Base-by-base conservation (phyloP, 1,140 invertebrate species). In the Armadillidium nasatum region DNA sequence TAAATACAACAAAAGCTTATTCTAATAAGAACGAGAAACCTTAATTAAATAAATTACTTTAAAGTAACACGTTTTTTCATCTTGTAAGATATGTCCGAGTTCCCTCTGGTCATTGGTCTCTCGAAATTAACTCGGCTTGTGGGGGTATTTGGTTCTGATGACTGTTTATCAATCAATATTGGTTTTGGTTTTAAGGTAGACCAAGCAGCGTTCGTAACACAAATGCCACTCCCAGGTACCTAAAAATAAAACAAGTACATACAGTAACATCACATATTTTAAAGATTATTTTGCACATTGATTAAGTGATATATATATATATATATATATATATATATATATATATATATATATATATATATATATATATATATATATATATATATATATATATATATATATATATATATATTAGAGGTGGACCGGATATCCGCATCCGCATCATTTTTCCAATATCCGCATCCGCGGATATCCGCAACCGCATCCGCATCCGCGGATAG, bases 51-150 rank as follows among this genome's bases (percentile, higher is more conserved):
- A 54, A 45, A 23, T 10, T 86, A 90, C 88, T 89, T 91, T 83
- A 93, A 88, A 73, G 92, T 93, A 76, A 94, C 92, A 83, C 91
- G 88, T 86, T 94, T 94, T 84, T 92, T 91, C 80, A 92, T 90
- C 83, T 91, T 88, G 84, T 89, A 91, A 77, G 92, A 90, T 78
- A 94, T 88, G 85, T 94, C 92, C 50, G 92, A 92, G 83, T 90
- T 89, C 45, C 91, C 91, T 72, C 91, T 86, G 82, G 91, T 88
- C 87, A 93, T 92, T 79, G 89, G 89, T 82, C 86, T 84, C 76
- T 87, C 85, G 70, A 87, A 86, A 68, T 84, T 87, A 33, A 33
- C 33, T 76, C 86, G 86, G 33, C 85, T 85, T 23, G 87, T 88
- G 2, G 91, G 91, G 43, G 91, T 92, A 83, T 89, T 92, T 60